Evolutionary conservation across 2,113 vertebrate genomes (phyloP).

Genomic region (Oxyura jamaicensis): DNA sequence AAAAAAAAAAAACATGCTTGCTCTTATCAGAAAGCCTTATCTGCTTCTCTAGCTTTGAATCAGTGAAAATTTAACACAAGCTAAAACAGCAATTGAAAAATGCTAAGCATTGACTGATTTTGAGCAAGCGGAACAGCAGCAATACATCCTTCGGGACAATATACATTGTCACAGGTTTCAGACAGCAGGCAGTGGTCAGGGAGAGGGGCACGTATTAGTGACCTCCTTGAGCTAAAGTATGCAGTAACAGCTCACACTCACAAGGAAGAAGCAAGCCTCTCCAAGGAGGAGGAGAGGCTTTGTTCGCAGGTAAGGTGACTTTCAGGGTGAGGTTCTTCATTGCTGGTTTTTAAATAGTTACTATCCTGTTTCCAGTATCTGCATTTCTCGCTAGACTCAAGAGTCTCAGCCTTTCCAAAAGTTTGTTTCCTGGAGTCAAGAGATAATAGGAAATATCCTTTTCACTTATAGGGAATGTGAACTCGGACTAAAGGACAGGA

Average conservation of each 20-base stretch:
- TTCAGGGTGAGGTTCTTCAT: not conserved
- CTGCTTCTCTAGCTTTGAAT: not conserved
- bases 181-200: not conserved
- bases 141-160: not conserved
- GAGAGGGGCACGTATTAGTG: not conserved
- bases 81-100: not conserved
- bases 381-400: not conserved
- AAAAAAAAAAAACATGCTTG: not conserved
- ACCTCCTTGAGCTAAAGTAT: not conserved
- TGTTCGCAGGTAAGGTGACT: not conserved
- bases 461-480: not conserved
- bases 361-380: not conserved
- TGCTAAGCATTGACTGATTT: not conserved
- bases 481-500: not conserved
- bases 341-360: not conserved
- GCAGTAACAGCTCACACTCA: not conserved
- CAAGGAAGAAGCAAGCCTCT: not conserved
- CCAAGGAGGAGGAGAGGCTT: not conserved
- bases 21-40: not conserved
- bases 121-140: not conserved
- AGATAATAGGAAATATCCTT: not conserved
- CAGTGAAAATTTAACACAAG: not conserved
- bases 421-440: not conserved
- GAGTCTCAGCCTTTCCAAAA: not conserved
- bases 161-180: not conserved